Evolutionary conservation across 2,888 invertebrate species (phyloP).

Genomic region (Pachymerium ferrugineum): DNA sequence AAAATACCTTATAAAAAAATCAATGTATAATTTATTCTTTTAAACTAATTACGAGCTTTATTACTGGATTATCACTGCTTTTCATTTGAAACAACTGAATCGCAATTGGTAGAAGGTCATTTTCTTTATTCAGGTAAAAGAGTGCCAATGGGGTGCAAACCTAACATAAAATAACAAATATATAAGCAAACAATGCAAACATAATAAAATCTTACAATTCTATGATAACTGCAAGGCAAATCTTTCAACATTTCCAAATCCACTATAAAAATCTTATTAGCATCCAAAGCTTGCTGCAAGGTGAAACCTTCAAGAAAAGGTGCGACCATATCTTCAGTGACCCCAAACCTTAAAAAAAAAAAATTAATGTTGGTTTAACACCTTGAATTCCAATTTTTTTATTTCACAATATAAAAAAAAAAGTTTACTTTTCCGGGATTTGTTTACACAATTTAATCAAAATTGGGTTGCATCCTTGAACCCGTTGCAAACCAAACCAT

Average conservation of each 20-base stretch:
- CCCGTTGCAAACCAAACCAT: constrained; percentile 50
- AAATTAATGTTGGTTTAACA: background rate
- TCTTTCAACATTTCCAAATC: constrained; percentile 46
- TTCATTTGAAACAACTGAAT: constrained; percentile 50
- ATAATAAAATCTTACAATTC: constrained; percentile 39
- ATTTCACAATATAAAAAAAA: background rate
- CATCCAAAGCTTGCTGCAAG: constrained; percentile 43
- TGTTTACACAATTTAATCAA: constrained; percentile 47
- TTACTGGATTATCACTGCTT: constrained; percentile 48
- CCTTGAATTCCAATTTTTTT: background rate
- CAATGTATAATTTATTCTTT: background rate
- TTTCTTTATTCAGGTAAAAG: constrained; percentile 47
- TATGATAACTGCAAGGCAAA: constrained; percentile 42
- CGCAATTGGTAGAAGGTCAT: constrained; percentile 48
- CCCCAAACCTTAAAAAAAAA: constrained; percentile 44
- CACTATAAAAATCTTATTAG: constrained; percentile 47
- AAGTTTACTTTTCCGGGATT: constrained; percentile 50
- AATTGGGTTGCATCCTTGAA: constrained; percentile 51
- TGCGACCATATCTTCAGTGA: constrained; percentile 43
- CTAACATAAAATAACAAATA: constrained; percentile 39
- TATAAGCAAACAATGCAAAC: background rate
- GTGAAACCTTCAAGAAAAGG: constrained; percentile 45
- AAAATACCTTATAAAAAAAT: constrained; percentile 44
- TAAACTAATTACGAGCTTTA: background rate
- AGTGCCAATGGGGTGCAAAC: constrained; percentile 48